phyloP scores from a whole-genome alignment of 2,888 invertebrate species.

The Druceiella hillmani region DNA sequence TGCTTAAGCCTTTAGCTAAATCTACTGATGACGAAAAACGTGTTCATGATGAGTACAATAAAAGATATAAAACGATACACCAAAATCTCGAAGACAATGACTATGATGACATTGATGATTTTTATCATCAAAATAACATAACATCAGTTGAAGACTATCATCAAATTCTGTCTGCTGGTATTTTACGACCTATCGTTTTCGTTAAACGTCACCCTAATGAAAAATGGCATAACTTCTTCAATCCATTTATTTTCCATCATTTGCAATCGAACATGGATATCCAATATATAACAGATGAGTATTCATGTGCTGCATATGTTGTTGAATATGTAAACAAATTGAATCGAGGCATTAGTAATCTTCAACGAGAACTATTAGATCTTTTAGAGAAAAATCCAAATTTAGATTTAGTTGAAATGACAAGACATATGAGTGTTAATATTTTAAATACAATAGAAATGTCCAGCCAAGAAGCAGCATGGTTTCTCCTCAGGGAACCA shows the following conservation, averaged over 20 bases:
- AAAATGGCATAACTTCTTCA: slow-evolving; percentile 26
- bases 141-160: slow-evolving; percentile 25
- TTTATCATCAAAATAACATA: slow-evolving; percentile 21
- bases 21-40: too few relatives aligned
- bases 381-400: slow-evolving; percentile 27
- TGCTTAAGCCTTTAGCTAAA: too few relatives aligned
- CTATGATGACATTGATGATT: slow-evolving; percentile 19
- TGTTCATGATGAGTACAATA: too few relatives aligned
- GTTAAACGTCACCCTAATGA: slow-evolving; percentile 19
- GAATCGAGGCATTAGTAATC: slow-evolving; percentile 29
- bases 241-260: slow-evolving; percentile 22
- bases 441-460: slow-evolving; percentile 33
- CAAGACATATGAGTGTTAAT: slow-evolving; percentile 25
- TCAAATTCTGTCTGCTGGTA: slow-evolving; percentile 21
- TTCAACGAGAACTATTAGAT: slow-evolving; percentile 28
- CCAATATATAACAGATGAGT: slow-evolving; percentile 28
- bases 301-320: slow-evolving; percentile 28
- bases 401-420: slow-evolving; percentile 21
- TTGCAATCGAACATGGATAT: slow-evolving; percentile 25
- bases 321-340: slow-evolving; percentile 33
- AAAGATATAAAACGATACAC: slow-evolving; percentile 23
- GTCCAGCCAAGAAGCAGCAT: slow-evolving; percentile 32
- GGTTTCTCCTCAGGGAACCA: slow-evolving; percentile 3
- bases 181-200: slow-evolving; percentile 21
- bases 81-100: slow-evolving; percentile 20